Evolutionary conservation across 1,140 invertebrate genomes (phyloP), one percentile per base, ranked within the genome.

Genomic region (Acyrthosiphon pisum): DNA sequence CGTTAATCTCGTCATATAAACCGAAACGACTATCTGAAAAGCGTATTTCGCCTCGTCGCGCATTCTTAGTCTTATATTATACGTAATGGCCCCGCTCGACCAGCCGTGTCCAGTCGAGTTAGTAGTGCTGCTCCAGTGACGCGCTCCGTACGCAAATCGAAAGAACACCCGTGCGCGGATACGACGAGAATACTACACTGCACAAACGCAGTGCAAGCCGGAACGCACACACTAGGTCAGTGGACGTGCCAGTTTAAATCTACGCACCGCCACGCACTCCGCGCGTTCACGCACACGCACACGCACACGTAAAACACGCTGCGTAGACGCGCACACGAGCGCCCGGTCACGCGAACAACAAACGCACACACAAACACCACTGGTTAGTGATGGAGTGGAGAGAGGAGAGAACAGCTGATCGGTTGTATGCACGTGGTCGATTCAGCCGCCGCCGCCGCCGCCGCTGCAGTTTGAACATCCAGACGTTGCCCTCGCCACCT

Each of bases 401-500:
- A 1, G 1, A 0, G 7, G 37, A 81, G 20, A 23, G 48, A 92
- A 84, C 91, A 92, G 91, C 91, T 92, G 91, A 92, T 92, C 91
- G 91, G 56, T 83, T 6, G 41, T n/a, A 44, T 92, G 91, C 91
- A 92, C 91, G 91, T 92, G 91, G 91, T 92, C 76, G 91, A 92
- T 84, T 53, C 23, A 44, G 44, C 56, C 56, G 26, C 60, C 60
- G 26, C 56, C 56, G 26, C 60, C 60, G 26, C 60, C 37, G 48
- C 60, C 30, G 22, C 60, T 68, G 60, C 60, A 68, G 30, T 68
- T 68, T 68, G 60, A 68, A 68, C 30, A 68, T 53, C 37, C 76
- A 81, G 91, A 91, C 91, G 90, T 44, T 81, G 60, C n/a, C 44
- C 90, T 37, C 11, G 20, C 37, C 60, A 7, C 41, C 44, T 0